Evolutionary conservation across 2,888 invertebrate genomes (phyloP).

Genomic region (Tetranychus truncatus): DNA sequence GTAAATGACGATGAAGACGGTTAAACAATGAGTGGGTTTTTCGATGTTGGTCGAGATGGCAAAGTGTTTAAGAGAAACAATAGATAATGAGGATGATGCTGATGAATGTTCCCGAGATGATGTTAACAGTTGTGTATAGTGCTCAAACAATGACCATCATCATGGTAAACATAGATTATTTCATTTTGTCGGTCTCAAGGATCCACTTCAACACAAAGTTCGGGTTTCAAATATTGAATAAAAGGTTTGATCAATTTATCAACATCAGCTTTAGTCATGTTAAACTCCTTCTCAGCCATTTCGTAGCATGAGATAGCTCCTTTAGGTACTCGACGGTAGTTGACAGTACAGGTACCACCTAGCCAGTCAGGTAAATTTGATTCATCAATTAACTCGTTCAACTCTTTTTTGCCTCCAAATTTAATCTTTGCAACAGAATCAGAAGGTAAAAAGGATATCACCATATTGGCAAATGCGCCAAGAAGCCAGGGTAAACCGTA

Average conservation of each 20-base stretch:
- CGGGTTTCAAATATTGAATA: background rate
- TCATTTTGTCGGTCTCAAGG: background rate
- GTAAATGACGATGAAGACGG: no score
- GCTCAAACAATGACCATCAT: no score
- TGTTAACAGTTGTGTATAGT: no score
- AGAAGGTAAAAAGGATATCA: constrained; percentile 6
- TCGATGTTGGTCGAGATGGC: no score
- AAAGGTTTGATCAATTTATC: constrained; percentile 12
- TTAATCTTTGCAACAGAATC: constrained; percentile 2
- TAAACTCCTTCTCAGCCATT: constrained; percentile 9
- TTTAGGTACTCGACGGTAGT: constrained; percentile 9
- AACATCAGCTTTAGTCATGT: background rate
- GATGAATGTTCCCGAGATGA: no score
- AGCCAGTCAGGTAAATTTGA: constrained; percentile 9
- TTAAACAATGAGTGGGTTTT: no score
- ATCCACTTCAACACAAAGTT: background rate
- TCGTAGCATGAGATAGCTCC: background rate
- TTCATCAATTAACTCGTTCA: background rate
- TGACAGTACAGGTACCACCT: constrained; percentile 6
- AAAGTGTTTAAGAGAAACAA: no score
- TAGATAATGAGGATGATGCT: no score
- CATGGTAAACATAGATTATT: no score
- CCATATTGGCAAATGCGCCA: constrained; percentile 4
- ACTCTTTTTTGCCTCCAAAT: constrained; percentile 3
- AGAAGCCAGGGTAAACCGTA: constrained; percentile 28